Conservation (phyloP, 2,113 vertebrate species). For the Hippopotamus amphibius region DNA sequence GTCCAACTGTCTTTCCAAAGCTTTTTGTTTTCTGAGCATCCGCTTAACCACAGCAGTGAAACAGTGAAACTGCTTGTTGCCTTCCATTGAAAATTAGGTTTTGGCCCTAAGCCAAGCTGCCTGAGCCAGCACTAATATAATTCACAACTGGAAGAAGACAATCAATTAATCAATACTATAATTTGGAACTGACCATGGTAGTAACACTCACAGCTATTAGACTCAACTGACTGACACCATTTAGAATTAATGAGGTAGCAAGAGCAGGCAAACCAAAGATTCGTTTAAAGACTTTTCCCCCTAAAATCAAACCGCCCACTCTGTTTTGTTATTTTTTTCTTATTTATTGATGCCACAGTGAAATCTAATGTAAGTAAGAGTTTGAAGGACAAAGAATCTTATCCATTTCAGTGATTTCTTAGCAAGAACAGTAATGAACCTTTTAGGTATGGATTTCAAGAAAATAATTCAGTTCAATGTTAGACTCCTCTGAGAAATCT, state of each 20-base stretch:
- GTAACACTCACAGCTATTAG: conserved; percentile 86
- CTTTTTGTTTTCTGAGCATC: conserved; percentile 67
- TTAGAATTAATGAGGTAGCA: conserved; percentile 87
- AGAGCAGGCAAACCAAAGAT: conserved; percentile 80
- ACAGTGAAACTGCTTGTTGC: conserved; percentile 72
- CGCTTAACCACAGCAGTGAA: conserved; percentile 72
- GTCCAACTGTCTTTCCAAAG: conserved; percentile 72
- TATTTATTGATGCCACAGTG: conserved; percentile 56
- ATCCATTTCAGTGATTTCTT: background rate
- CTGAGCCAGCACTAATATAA: conserved; percentile 84
- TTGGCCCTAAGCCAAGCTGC: conserved; percentile 79
- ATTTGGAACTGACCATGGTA: conserved; percentile 88
- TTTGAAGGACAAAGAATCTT: conserved; percentile 70
- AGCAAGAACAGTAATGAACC: background rate
- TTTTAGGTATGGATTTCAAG: background rate
- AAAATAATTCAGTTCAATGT: conserved; percentile 4
- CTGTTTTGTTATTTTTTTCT: conserved; percentile 75
- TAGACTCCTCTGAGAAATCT: conserved; percentile 29
- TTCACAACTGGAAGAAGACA: conserved; percentile 87
- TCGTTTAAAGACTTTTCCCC: conserved; percentile 80
- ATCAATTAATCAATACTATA: conserved; percentile 91
- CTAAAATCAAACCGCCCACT: conserved; percentile 70
- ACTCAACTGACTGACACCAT: conserved; percentile 85
- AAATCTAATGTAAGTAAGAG: conserved; percentile 75
- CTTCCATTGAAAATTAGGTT: conserved; percentile 81